These are phyloP conservation scores for Peromyscus nudipes DNA, from an alignment of 2,797 vertebrate genomes.

Conservation along the genomic window DNA sequence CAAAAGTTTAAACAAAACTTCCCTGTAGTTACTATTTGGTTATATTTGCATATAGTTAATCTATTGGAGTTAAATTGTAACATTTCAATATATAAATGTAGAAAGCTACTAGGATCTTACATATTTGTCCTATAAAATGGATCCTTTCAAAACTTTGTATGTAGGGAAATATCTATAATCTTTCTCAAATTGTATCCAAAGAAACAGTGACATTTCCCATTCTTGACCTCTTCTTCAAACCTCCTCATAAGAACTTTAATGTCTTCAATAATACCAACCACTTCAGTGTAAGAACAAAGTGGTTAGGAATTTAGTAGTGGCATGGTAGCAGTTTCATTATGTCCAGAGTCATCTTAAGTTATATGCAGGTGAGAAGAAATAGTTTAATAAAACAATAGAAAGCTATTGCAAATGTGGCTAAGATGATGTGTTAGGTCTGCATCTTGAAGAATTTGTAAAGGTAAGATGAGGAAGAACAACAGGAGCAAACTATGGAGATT, in stretches of 20 bases:
- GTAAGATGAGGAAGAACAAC: neutral
- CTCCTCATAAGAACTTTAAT: constrained; percentile 36
- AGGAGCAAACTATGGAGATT: constrained; percentile 31
- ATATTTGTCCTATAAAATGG: neutral
- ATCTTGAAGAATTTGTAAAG: constrained; percentile 50
- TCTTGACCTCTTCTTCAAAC: neutral
- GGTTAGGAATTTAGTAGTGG: constrained; percentile 41
- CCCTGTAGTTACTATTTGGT: neutral
- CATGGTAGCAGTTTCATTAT: neutral
- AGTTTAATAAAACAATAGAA: constrained; percentile 50
- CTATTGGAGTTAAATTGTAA: constrained; percentile 21
- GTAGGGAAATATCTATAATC: neutral
- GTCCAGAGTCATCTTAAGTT: constrained; percentile 28
- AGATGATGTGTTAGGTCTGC: neutral
- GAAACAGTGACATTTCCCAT: neutral
- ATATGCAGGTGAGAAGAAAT: neutral
- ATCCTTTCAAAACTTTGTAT: constrained; percentile 30
- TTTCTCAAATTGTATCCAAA: constrained; percentile 56
- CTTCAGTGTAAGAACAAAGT: neutral
- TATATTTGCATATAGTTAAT: constrained; percentile 36
- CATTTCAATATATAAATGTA: constrained; percentile 20
- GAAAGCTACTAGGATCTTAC: constrained; percentile 17
- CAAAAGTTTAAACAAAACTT: constrained; percentile 56
- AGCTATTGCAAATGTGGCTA: neutral
- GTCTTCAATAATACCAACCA: constrained; percentile 8